Base-by-base conservation (phyloP, 2,888 invertebrate genomes). In the Sepiola atlantica region DNA sequence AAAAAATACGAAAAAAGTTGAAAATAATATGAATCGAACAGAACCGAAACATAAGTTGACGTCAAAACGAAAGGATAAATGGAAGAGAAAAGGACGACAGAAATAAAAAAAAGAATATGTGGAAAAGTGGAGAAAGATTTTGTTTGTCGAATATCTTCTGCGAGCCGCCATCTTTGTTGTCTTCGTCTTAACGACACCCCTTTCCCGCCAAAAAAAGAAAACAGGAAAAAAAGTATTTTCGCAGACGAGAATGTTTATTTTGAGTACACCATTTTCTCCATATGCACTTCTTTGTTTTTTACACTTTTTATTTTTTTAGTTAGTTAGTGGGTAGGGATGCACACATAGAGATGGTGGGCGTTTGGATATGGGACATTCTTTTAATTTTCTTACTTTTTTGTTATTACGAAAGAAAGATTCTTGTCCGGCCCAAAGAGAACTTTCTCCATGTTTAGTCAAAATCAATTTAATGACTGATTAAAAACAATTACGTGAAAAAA, bases 221-320 rank as follows among this genome's bases (percentile, higher is more conserved):
- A 24, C 10, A 10, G 24, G 28, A 10, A 28, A 61, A 61, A 28
- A 10, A 21, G 24, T n/a, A n/a, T 77, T 77, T 77, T n/a, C n/a
- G n/a, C 16, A 77, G 77, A 77, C 77, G 77, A 32, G 32, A n/a
- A 32, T 77, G 77, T 77, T 77, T 77, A 77, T 77, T 77, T 77
- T 77, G 77, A 77, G 77, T 77, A n/a, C 77, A 77, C 77, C 77
- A 77, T 77, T 77, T 77, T 77, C 77, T 77, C 77, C n/a, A 77
- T 12, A 77, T 77, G 77, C 77, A 77, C 77, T 77, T 32, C 3
- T n/a, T 21, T 32, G 12, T n/a, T 14, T 77, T 32, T 77, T 45
- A 45, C 8, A 3, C 10, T 8, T n/a, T 77, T n/a, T n/a, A 1
- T 12, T 77, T 77, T n/a, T 77, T 77, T 32, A 6, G 24, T 61